Conservation (phyloP, 2,888 invertebrate genomes). For the Eubasilissa splendida region DNA sequence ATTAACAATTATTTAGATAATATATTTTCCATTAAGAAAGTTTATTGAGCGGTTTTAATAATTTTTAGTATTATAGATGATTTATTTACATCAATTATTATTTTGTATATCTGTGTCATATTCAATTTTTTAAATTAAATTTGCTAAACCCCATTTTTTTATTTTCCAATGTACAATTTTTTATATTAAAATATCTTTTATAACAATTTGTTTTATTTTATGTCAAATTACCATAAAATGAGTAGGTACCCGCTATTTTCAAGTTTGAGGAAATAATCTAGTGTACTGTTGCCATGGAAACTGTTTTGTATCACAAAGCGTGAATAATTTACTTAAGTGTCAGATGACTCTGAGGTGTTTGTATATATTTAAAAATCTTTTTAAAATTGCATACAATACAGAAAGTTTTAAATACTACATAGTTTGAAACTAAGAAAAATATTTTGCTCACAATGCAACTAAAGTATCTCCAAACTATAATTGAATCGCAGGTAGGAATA, state of each 20-base stretch:
- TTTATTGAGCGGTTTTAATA: no score
- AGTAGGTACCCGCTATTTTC: background rate
- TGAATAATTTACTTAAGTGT: background rate
- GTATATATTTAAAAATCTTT: no score
- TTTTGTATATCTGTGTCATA: no score
- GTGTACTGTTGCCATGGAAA: slow-evolving; percentile 13
- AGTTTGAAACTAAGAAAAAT: background rate
- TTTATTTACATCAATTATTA: no score
- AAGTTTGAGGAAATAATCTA: slow-evolving; percentile 3
- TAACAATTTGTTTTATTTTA: background rate
- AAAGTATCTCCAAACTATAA: slow-evolving; percentile 85
- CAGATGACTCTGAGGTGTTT: background rate
- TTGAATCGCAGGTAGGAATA: slow-evolving; percentile 80
- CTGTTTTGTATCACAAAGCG: slow-evolving; percentile 12
- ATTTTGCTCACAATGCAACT: slow-evolving; percentile 77
- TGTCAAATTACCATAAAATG: background rate
- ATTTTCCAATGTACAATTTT: background rate
- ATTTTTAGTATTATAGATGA: no score
- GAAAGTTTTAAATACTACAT: no score
- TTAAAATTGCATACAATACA: no score
- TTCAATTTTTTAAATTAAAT: no score
- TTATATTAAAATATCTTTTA: background rate
- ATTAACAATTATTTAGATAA: no score
- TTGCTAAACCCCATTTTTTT: no score
- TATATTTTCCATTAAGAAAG: no score